phyloP scores from a whole-genome alignment of 2,113 vertebrate species.

The Pachyramphus minor region DNA sequence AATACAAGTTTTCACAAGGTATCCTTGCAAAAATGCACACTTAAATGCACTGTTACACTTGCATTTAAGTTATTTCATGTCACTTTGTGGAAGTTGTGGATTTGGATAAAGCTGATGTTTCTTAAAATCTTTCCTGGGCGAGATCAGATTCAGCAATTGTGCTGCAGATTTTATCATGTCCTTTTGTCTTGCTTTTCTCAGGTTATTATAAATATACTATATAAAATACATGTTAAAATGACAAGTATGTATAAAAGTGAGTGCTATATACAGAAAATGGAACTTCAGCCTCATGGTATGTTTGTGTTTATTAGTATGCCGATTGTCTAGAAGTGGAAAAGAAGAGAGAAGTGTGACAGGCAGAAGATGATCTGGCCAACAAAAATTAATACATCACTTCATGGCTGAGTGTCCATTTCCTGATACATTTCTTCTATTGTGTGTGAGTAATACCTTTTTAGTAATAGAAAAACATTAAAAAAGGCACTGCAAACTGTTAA shows the following conservation, averaged over 20 bases:
- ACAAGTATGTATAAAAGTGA: neutral
- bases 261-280: neutral
- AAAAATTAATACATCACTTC: neutral
- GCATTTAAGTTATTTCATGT: neutral
- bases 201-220: neutral
- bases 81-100: neutral
- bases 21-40: too few species aligned
- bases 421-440: neutral
- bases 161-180: neutral
- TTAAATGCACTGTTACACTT: neutral
- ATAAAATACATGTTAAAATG: neutral
- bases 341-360: neutral
- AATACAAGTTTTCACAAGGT: neutral
- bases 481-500: neutral
- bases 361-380: neutral
- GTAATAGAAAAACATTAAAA: neutral
- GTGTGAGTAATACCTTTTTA: neutral
- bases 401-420: neutral
- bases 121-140: neutral
- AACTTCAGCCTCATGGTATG: neutral
- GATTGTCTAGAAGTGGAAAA: neutral
- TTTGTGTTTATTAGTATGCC: neutral
- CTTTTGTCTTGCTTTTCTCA: neutral
- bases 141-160: neutral
- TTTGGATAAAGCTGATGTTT: neutral